These are phyloP conservation scores for Deroptyus accipitrinus DNA, from an alignment of 2,113 vertebrate species.

Conservation along the genomic window DNA sequence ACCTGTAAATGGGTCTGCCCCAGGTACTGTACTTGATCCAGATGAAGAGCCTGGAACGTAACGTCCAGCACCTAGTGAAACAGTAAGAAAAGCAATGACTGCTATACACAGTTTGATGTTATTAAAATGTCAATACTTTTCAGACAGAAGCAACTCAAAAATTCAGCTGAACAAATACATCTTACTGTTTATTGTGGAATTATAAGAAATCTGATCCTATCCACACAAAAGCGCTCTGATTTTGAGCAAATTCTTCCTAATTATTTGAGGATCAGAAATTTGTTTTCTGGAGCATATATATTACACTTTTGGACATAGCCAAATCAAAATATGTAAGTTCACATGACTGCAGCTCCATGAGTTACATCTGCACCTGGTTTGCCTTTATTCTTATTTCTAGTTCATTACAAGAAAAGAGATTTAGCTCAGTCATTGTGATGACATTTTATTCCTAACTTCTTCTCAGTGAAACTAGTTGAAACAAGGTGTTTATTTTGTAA, in stretches of 20 bases:
- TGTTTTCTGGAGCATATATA: not conserved
- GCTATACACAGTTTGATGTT: not conserved
- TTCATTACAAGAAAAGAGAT: not conserved
- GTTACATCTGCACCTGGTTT: not conserved
- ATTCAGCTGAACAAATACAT: not conserved
- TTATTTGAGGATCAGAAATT: not conserved
- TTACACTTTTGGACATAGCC: not conserved
- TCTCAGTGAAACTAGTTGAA: not conserved
- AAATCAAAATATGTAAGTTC: not conserved
- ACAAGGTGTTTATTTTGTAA: not conserved
- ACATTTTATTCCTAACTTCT: not conserved
- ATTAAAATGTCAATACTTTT: not conserved
- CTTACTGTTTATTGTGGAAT: not conserved
- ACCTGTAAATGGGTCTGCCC: constrained; percentile 94
- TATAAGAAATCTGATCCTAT: not conserved
- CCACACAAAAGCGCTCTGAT: not conserved
- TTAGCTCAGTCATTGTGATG: not conserved
- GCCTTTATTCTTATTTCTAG: not conserved
- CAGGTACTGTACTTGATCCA: constrained; percentile 61
- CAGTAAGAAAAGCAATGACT: not conserved
- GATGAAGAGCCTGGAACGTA: constrained; percentile 89
- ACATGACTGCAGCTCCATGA: not conserved
- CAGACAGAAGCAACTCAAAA: not conserved
- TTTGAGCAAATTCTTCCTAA: not conserved
- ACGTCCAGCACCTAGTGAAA: constrained; percentile 84